Percentiles rank a stretch among this genome's conserved stretches.
Conservation (phyloP, 2,888 invertebrate genomes). For the Imbricaverruca yamaguchii region DNA sequence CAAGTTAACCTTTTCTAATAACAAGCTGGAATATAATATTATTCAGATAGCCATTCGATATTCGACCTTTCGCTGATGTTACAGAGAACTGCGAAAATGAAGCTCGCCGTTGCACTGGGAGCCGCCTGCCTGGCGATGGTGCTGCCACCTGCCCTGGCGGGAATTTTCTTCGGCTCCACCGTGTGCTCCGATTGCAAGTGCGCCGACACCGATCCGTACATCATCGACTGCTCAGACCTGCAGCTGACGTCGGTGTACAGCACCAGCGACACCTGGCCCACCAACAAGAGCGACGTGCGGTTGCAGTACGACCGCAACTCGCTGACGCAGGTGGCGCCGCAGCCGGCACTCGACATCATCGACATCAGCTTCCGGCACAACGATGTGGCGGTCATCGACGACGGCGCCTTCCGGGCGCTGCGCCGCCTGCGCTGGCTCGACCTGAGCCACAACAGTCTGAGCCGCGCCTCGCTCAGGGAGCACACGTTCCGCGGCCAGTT, state of each 20-base stretch:
- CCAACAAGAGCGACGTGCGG: background rate
- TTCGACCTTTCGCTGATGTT: too few relatives aligned
- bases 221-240: background rate
- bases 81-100: background rate
- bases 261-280: background rate
- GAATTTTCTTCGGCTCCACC: background rate
- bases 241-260: background rate
- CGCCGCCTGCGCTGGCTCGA: background rate
- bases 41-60: too few relatives aligned
- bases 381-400: background rate
- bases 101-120: background rate
- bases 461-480: background rate
- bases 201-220: background rate
- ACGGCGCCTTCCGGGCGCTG: background rate
- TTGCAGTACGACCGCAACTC: background rate
- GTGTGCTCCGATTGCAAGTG: background rate
- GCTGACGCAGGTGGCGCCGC: background rate
- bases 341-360: background rate
- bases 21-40: too few relatives aligned
- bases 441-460: background rate
- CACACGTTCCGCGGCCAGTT: background rate
- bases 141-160: background rate
- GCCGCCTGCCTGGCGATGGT: background rate
- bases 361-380: background rate
- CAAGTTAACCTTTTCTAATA: too few relatives aligned